A percentile compares a stretch with the other conserved stretches of the same genome.
phyloP scores from a whole-genome alignment of 2,888 invertebrate genomes.

The Noctuana brunneofusca region DNA sequence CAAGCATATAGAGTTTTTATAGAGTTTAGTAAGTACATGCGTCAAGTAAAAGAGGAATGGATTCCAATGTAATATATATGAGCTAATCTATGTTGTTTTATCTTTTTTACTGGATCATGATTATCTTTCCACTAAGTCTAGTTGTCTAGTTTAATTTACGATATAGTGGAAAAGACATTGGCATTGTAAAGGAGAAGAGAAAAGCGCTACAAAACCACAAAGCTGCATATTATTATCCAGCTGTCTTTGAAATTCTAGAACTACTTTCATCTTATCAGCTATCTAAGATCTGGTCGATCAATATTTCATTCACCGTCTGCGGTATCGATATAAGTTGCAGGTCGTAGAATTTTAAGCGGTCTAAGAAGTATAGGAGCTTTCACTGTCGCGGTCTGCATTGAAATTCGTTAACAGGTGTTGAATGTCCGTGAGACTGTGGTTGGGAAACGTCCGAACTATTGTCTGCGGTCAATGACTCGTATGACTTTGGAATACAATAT shows the following conservation, averaged over 20 bases:
- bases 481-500: conserved; percentile 29
- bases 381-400: conserved; percentile 38
- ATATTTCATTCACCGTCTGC: conserved; percentile 10
- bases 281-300: neutral
- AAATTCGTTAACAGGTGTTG: conserved; percentile 35
- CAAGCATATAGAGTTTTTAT: neutral
- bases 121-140: neutral
- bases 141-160: no score
- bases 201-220: no score
- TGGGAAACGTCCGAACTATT: conserved; percentile 26
- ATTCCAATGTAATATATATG: no score
- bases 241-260: neutral
- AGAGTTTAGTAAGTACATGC: no score
- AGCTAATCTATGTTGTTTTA: no score
- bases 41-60: no score
- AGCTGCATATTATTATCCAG: neutral
- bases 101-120: no score
- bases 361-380: conserved; percentile 33
- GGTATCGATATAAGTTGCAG: conserved; percentile 21
- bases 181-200: no score
- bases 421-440: conserved; percentile 31
- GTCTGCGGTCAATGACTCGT: conserved; percentile 33
- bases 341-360: conserved; percentile 31
- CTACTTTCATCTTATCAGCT: neutral
- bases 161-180: no score